A percentile compares a stretch with the other conserved stretches of the same genome.
Conservation (phyloP, 2,113 vertebrate species). For the Progne subis region DNA sequence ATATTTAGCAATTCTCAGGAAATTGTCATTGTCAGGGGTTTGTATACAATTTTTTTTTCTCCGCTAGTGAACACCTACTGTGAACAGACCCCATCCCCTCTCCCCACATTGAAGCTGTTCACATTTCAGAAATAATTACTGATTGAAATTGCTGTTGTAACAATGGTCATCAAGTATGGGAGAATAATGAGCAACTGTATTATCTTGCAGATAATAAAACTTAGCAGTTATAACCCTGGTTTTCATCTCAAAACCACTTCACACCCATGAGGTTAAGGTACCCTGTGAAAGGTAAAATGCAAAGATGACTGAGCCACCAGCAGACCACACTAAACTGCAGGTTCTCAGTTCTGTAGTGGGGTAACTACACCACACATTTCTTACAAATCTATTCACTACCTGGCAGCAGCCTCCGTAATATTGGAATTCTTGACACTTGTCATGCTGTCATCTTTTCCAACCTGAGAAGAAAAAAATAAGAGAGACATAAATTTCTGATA, state of each 20-base stretch:
- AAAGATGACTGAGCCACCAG: background rate
- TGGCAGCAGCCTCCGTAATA: slow-evolving; percentile 79
- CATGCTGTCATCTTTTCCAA: slow-evolving; percentile 75
- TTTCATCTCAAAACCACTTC: background rate
- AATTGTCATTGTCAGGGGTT: background rate
- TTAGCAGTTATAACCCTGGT: background rate
- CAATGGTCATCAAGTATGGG: background rate
- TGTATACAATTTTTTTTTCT: background rate
- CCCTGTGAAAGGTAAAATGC: background rate
- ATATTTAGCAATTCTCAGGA: background rate
- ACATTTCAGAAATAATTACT: background rate
- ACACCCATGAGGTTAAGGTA: background rate
- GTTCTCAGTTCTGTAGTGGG: background rate
- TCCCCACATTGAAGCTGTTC: background rate
- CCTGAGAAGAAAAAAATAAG: slow-evolving; percentile 70
- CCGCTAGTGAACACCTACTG: background rate
- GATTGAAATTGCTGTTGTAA: background rate
- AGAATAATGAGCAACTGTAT: background rate
- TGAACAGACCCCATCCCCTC: background rate
- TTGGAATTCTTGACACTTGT: slow-evolving; percentile 80
- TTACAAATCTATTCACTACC: slow-evolving; percentile 71
- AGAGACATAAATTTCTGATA: background rate
- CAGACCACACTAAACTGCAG: background rate
- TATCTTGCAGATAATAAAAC: background rate
- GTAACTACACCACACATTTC: accelerated